Evolutionary conservation across 2,113 vertebrate species (phyloP).

Genomic region (Crotophaga sulcirostris): DNA sequence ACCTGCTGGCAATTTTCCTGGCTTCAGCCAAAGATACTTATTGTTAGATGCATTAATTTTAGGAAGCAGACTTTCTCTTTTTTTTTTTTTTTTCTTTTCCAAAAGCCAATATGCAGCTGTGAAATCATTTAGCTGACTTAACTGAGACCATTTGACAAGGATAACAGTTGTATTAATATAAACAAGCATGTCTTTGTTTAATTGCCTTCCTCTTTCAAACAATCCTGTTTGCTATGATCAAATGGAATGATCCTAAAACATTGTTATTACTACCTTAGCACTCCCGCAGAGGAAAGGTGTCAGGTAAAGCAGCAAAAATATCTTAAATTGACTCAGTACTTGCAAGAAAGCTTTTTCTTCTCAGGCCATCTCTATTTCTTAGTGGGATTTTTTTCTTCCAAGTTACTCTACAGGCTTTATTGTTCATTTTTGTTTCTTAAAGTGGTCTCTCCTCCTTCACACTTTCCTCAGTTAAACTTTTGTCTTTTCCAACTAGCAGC

Average conservation of each 20-base stretch:
- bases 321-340: not conserved
- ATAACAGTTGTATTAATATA: not conserved
- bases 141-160: not conserved
- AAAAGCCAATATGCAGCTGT: not conserved
- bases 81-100: not conserved
- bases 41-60: not conserved
- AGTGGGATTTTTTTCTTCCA: not conserved
- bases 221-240: not conserved
- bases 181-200: not conserved
- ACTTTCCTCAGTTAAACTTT: not conserved
- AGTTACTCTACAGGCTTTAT: not conserved
- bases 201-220: not conserved
- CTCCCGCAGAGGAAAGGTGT: not conserved
- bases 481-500: not conserved
- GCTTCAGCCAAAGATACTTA: not conserved
- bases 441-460: not conserved
- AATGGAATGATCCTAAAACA: not conserved
- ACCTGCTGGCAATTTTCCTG: not conserved
- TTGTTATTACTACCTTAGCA: not conserved
- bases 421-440: not conserved
- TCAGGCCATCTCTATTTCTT: not conserved
- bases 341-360: not conserved
- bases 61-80: not conserved
- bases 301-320: not conserved
- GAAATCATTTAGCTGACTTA: not conserved